Conservation (phyloP, 2,113 vertebrate genomes). For the Centropus unirufus region DNA sequence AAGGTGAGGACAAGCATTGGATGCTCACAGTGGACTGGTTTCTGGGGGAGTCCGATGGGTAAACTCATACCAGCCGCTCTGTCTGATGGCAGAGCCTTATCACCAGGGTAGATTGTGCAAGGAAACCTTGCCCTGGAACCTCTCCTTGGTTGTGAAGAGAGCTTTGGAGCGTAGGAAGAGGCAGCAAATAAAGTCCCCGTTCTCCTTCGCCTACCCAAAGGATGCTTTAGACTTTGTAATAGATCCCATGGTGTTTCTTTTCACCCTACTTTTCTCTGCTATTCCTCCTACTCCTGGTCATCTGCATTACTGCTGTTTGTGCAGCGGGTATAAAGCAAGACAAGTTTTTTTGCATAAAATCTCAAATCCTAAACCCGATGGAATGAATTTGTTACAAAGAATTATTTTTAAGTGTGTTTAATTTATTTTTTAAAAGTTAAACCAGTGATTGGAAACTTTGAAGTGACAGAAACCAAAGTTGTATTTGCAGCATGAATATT, state of each 20-base stretch:
- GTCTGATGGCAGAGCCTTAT: neutral
- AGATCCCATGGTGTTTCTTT: neutral
- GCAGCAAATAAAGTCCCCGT: neutral
- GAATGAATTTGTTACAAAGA: neutral
- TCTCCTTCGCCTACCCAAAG: neutral
- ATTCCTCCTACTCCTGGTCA: neutral
- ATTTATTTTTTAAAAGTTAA: neutral
- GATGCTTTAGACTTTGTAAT: neutral
- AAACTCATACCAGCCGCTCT: accelerated
- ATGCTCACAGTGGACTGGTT: neutral
- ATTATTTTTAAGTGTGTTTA: neutral
- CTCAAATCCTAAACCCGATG: neutral
- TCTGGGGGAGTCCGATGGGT: neutral
- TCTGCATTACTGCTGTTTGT: neutral
- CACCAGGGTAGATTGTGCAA: neutral
- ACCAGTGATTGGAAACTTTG: neutral
- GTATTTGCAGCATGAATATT: neutral
- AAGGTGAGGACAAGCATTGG: neutral
- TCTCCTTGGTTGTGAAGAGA: neutral
- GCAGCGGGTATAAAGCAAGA: neutral
- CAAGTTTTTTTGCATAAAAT: neutral
- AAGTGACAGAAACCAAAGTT: neutral
- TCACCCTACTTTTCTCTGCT: neutral
- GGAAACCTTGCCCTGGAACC: neutral
- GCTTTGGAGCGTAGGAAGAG: neutral